A percentile compares a stretch with the other conserved stretches of the same genome.
These are phyloP conservation scores for Drosophila meridionalis DNA, from an alignment of 2,888 invertebrate genomes.

Conservation along the genomic window DNA sequence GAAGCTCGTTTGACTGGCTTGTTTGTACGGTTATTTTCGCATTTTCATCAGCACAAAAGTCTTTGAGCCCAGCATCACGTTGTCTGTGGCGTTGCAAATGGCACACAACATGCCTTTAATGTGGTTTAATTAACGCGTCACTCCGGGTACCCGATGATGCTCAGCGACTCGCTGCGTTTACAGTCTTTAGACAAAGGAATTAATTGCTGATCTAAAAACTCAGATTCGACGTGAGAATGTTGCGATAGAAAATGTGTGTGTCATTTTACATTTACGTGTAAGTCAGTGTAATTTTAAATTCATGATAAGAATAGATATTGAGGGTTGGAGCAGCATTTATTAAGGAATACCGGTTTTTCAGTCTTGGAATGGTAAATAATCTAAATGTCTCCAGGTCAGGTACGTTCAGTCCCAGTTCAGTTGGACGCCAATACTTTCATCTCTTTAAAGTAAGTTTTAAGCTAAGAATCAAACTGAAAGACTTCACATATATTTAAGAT, in stretches of 20 bases:
- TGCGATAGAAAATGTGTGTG: background rate
- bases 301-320: background rate
- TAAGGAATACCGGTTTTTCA: background rate
- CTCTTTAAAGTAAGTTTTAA: too few relatives aligned
- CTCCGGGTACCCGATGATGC: background rate
- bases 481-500: too few relatives aligned
- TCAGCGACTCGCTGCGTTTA: background rate
- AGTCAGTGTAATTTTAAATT: accelerated
- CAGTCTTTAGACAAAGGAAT: background rate
- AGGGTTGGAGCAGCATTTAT: too few relatives aligned
- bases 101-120: slow-evolving; percentile 57
- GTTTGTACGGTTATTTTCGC: slow-evolving; percentile 62
- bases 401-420: too few relatives aligned
- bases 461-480: too few relatives aligned
- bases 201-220: too few relatives aligned
- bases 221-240: background rate
- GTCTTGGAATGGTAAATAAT: background rate
- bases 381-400: background rate
- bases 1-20: slow-evolving; percentile 29
- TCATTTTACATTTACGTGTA: background rate
- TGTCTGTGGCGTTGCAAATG: slow-evolving; percentile 44
- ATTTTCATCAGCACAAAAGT: slow-evolving; percentile 72
- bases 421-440: too few relatives aligned
- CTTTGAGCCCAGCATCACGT: slow-evolving; percentile 46
- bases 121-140: slow-evolving; percentile 72